Evolutionary conservation across 2,888 invertebrate species (phyloP).

Genomic region (Opisthograptis luteolata): DNA sequence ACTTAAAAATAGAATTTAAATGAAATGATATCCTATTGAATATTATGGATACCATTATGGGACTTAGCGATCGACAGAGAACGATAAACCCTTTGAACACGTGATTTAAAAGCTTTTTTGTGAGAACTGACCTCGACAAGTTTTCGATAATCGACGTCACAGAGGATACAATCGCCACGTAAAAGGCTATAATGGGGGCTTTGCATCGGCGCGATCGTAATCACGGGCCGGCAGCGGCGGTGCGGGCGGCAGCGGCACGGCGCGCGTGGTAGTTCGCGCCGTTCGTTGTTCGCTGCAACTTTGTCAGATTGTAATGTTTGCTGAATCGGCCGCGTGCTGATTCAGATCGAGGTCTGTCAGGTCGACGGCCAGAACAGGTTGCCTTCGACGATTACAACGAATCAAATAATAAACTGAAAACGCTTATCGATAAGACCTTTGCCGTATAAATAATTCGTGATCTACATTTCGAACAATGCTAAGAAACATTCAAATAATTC

Average conservation of each 20-base stretch:
- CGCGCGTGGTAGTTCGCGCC: slow-evolving; percentile 9
- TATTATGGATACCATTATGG: slow-evolving; percentile 50
- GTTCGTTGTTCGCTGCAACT: slow-evolving; percentile 57
- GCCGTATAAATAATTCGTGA: slow-evolving; percentile 14
- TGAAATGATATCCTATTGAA: slow-evolving; percentile 53
- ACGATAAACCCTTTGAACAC: slow-evolving; percentile 54
- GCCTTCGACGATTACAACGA: slow-evolving; percentile 56
- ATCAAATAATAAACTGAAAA: slow-evolving; percentile 50
- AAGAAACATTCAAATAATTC: slow-evolving; percentile 39
- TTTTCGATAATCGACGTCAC: slow-evolving; percentile 68
- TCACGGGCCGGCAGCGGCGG: slow-evolving; percentile 43
- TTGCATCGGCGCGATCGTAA: slow-evolving; percentile 62
- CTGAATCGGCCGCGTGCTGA: slow-evolving; percentile 70
- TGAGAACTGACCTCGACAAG: slow-evolving; percentile 65
- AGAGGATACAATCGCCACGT: slow-evolving; percentile 68
- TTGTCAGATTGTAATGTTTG: slow-evolving; percentile 59
- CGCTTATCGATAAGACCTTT: slow-evolving; percentile 13
- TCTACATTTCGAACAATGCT: slow-evolving; percentile 24
- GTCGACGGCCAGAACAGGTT: slow-evolving; percentile 44
- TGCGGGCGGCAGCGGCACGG: not conserved
- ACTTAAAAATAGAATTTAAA: slow-evolving; percentile 51
- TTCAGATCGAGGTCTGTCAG: slow-evolving; percentile 74
- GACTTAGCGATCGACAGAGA: slow-evolving; percentile 50
- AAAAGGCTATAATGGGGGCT: slow-evolving; percentile 68
- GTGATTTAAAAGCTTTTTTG: slow-evolving; percentile 55